These are phyloP conservation scores for Petrocephalus zakoni DNA, from an alignment of 2,113 vertebrate genomes.

Conservation along the genomic window DNA sequence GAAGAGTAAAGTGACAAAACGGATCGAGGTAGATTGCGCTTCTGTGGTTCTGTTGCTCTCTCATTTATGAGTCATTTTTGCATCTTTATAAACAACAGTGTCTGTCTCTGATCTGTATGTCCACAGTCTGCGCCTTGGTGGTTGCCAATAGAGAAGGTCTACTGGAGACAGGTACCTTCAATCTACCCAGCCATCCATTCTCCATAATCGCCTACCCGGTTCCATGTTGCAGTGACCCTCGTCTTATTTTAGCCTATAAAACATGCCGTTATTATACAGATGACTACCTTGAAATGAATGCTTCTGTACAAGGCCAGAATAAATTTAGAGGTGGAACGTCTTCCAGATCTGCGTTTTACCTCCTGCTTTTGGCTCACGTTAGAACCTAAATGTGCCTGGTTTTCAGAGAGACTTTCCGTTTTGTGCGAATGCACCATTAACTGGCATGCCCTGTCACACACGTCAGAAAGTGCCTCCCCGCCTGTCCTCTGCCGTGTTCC, in stretches of 20 bases:
- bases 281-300: not conserved
- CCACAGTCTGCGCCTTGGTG: conserved; percentile 86
- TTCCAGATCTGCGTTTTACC: not conserved
- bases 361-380: not conserved
- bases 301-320: not conserved
- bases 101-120: conserved; percentile 5
- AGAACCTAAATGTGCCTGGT: too few relatives aligned
- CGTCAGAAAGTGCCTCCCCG: not conserved
- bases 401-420: not conserved
- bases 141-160: conserved; percentile 79
- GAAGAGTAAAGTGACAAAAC: conserved; percentile 78
- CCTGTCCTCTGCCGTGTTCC: not conserved
- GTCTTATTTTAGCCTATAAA: not conserved
- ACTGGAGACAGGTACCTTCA: conserved; percentile 81
- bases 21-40: conserved; percentile 67
- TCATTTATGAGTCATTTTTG: not conserved
- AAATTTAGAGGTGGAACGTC: not conserved
- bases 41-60: not conserved
- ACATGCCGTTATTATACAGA: not conserved
- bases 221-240: not conserved
- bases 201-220: not conserved
- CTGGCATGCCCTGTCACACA: not conserved
- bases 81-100: not conserved
- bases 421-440: not conserved
- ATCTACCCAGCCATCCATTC: not conserved